Evolutionary conservation across 2,888 invertebrate species (phyloP).

Genomic region (Trissonchulus latispiculum): DNA sequence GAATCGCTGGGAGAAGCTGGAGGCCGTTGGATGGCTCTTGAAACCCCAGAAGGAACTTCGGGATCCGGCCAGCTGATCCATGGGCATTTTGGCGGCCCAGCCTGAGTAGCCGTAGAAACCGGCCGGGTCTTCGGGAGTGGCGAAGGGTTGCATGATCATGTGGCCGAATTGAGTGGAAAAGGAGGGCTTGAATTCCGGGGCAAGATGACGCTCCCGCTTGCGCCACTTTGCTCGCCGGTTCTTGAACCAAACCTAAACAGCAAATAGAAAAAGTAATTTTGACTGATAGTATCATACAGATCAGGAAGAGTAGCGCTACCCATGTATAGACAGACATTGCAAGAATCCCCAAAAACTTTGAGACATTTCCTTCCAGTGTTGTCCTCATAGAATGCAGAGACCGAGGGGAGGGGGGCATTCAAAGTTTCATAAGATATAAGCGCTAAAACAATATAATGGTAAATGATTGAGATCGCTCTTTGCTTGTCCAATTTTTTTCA

Average conservation of each 20-base stretch:
- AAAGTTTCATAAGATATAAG: too few relatives aligned
- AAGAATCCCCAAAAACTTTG: too few relatives aligned
- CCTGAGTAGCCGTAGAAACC: background rate
- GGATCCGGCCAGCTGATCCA: background rate
- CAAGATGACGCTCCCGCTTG: conserved; percentile 36
- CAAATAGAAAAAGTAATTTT: background rate
- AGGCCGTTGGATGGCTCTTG: background rate
- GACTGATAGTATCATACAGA: too few relatives aligned
- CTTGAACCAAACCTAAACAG: conserved; percentile 40
- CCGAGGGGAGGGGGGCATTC: too few relatives aligned
- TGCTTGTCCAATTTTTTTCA: too few relatives aligned
- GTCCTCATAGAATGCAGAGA: too few relatives aligned
- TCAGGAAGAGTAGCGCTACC: too few relatives aligned
- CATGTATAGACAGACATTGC: too few relatives aligned
- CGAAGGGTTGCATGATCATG: conserved; percentile 4
- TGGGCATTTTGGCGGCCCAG: background rate
- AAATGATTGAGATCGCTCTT: too few relatives aligned
- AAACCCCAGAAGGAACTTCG: background rate
- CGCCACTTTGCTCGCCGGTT: conserved; percentile 43
- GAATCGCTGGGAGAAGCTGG: background rate
- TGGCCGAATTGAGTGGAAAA: background rate
- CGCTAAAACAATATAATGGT: too few relatives aligned
- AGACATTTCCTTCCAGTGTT: too few relatives aligned
- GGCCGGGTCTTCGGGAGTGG: background rate
- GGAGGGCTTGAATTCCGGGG: conserved; percentile 20